Evolutionary conservation across 2,113 vertebrate species (phyloP), one percentile per base, ranked within the genome.

Genomic region (Canis aureus): DNA sequence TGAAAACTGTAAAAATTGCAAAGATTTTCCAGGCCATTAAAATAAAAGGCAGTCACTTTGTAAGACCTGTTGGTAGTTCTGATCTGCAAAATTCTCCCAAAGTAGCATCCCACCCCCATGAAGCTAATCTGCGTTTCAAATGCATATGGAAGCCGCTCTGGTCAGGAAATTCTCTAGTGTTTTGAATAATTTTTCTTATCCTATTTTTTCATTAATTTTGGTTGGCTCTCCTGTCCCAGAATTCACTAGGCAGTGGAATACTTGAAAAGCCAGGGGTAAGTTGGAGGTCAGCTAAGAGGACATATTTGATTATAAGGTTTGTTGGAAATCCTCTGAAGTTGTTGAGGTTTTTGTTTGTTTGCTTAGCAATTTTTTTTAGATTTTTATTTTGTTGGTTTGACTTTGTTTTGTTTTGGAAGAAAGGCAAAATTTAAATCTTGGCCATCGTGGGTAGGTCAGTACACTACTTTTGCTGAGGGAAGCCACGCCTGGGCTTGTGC

Each of bases 291-390:
- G 20, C 38, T 11, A 76, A 49, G 78, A 94, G 64, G 93, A 92
- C 81, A 84, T 96, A 93, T 66, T 92, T 87, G 93, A 97, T 97
- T 94, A 60, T 53, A 92, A 64, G 66, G 32, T 94, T 94, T 91
- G 81, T 64, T 96, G 81, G 74, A 95, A 91, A 78, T 89, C 78
- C 64, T 91, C 64, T 67, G 97, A 95, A 91, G 89, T 94, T 84
- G 22, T 74, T 96, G 91, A 83, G 71, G 96, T 88, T 96, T 94
- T 79, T 90, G 55, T 96, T 96, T 96, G 90, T 96, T 97, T 92
- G 93, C 91, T 89, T 67, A 78, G 59, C 20, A 11, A 57, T 57
- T 74, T 57, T 38, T 62, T 59, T n/a, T 35, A 5, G 35, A 82
- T 53, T 79, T 64, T 64, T 38, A 23, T 94, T 96, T 73, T 87